Evolutionary conservation across 2,888 invertebrate genomes (phyloP).

Genomic region (Sthenelais limicola): DNA sequence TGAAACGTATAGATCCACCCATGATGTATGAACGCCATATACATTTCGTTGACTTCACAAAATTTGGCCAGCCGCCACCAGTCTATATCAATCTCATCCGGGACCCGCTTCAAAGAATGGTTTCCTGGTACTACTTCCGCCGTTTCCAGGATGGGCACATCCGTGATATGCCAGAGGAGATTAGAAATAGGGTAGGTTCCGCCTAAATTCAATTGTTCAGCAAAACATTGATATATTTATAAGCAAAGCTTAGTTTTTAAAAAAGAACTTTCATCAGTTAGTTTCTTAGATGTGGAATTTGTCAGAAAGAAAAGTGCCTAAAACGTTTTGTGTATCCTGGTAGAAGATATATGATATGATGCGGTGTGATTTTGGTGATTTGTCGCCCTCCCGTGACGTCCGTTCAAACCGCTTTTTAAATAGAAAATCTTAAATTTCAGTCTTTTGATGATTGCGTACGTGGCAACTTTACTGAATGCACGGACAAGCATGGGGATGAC

Average conservation of each 20-base stretch:
- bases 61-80: conserved; percentile 40
- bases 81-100: conserved; percentile 48
- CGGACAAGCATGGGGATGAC: conserved; percentile 34
- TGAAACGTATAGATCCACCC: conserved; percentile 31
- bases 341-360: too few relatives aligned
- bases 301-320: too few relatives aligned
- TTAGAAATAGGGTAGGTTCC: conserved; percentile 45
- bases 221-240: too few relatives aligned
- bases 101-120: conserved; percentile 49
- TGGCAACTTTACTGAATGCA: conserved; percentile 47
- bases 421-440: too few relatives aligned
- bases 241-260: too few relatives aligned
- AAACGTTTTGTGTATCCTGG: too few relatives aligned
- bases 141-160: conserved; percentile 48
- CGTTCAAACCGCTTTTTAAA: too few relatives aligned
- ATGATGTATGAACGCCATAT: conserved; percentile 48
- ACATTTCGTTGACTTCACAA: conserved; percentile 46
- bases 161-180: conserved; percentile 39
- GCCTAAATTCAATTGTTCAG: too few relatives aligned
- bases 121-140: conserved; percentile 52
- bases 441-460: conserved; percentile 50
- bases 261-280: too few relatives aligned
- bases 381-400: too few relatives aligned
- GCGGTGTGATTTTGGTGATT: too few relatives aligned
- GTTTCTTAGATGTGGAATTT: too few relatives aligned